Conservation (phyloP, 1,140 invertebrate genomes). For the Papilio xuthus region DNA sequence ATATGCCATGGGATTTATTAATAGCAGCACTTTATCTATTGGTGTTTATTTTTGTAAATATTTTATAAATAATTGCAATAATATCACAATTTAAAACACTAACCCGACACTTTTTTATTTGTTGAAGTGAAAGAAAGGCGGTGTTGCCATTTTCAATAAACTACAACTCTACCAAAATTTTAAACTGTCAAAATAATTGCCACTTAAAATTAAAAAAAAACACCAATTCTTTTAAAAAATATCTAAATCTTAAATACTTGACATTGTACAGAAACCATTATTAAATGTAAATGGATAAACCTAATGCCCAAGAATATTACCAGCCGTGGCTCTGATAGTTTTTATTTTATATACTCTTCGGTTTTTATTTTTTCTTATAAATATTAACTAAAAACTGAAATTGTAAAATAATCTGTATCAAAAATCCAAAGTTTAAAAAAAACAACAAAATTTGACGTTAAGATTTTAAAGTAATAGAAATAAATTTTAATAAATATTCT, state of each 20-base stretch:
- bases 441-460: too few relatives aligned
- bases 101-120: constrained; percentile 68
- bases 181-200: constrained; percentile 48
- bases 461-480: not conserved
- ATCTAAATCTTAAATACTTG: not conserved
- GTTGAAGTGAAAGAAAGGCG: constrained; percentile 69
- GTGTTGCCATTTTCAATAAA: constrained; percentile 36
- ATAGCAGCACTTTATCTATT: not conserved
- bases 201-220: constrained; percentile 38
- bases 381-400: too few relatives aligned
- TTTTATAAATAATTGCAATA: constrained; percentile 41
- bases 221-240: not conserved
- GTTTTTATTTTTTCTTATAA: too few relatives aligned
- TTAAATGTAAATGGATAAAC: too few relatives aligned
- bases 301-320: too few relatives aligned
- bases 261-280: not conserved
- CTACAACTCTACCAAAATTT: constrained; percentile 5
- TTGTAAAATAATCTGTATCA: too few relatives aligned
- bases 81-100: constrained; percentile 59
- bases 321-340: not conserved
- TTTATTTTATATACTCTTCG: not conserved
- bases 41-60: constrained; percentile 39
- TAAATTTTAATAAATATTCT: not conserved
- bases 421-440: too few relatives aligned
- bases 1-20: constrained; percentile 31